Conservation (phyloP, 1,140 invertebrate genomes). For the Drosophila miranda region DNA sequence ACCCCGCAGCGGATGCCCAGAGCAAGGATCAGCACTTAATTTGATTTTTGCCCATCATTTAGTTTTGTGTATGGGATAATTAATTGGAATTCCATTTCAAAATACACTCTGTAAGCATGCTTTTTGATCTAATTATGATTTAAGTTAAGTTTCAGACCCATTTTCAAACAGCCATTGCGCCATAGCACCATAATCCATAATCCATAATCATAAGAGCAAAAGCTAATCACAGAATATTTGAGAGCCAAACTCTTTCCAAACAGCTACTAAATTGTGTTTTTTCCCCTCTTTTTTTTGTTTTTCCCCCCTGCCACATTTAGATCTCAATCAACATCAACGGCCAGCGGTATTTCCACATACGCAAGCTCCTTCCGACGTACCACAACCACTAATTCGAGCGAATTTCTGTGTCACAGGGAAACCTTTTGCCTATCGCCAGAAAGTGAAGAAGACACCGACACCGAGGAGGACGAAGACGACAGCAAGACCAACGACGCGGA, state of each 20-base stretch:
- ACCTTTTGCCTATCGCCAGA: conserved; percentile 80
- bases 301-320: conserved; percentile 42
- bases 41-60: conserved; percentile 76
- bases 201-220: not conserved
- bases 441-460: conserved; percentile 63
- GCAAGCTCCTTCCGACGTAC: conserved; percentile 81
- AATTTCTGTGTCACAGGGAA: conserved; percentile 82
- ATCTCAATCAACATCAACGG: conserved; percentile 82
- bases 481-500: conserved; percentile 34
- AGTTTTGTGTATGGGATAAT: conserved; percentile 67
- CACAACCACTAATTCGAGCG: conserved; percentile 81
- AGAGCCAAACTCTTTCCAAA: not conserved
- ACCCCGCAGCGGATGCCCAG: conserved; percentile 17
- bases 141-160: conserved; percentile 26
- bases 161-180: conserved; percentile 8
- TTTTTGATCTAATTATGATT: conserved; percentile 55
- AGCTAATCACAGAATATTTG: not conserved
- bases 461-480: conserved; percentile 23
- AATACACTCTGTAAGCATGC: conserved; percentile 81
- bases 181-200: not conserved
- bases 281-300: not conserved
- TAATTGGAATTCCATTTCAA: conserved; percentile 80
- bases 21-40: conserved; percentile 63
- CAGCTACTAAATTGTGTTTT: not conserved
- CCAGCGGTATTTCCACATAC: conserved; percentile 81